A percentile compares a stretch with the other conserved stretches of the same genome.
Evolutionary conservation across 1,140 invertebrate species (phyloP).

Genomic region (Melitaea cinxia): DNA sequence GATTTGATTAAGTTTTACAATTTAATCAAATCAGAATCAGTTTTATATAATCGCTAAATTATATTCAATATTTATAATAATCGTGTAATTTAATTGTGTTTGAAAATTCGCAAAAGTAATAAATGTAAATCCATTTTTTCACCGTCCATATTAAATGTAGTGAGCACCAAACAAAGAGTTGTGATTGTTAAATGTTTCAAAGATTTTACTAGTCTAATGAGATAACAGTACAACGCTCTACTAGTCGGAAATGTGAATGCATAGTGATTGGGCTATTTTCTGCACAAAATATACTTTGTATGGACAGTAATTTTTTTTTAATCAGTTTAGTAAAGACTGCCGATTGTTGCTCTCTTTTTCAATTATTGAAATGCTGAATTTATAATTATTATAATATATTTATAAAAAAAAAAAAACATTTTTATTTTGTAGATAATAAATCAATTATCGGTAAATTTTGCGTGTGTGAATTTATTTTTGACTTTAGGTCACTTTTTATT

Average conservation of each 20-base stretch:
- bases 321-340: neutral
- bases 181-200: neutral
- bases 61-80: no score
- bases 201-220: slow-evolving; percentile 32
- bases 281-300: neutral
- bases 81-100: neutral
- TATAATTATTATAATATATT: no score
- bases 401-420: no score
- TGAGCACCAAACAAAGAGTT: slow-evolving; percentile 7
- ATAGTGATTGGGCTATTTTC: neutral
- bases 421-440: neutral
- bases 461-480: no score
- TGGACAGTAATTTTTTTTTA: neutral
- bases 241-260: slow-evolving; percentile 41
- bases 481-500: no score
- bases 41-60: no score
- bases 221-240: slow-evolving; percentile 47
- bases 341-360: neutral
- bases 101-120: neutral
- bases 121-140: slow-evolving; percentile 14
- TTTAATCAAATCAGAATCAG: no score
- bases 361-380: no score
- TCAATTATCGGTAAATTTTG: no score
- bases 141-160: slow-evolving; percentile 18
- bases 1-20: no score